Evolutionary conservation across 2,888 invertebrate genomes (phyloP), one percentile per base, ranked within the genome.

Genomic region (Eristalis tenax): DNA sequence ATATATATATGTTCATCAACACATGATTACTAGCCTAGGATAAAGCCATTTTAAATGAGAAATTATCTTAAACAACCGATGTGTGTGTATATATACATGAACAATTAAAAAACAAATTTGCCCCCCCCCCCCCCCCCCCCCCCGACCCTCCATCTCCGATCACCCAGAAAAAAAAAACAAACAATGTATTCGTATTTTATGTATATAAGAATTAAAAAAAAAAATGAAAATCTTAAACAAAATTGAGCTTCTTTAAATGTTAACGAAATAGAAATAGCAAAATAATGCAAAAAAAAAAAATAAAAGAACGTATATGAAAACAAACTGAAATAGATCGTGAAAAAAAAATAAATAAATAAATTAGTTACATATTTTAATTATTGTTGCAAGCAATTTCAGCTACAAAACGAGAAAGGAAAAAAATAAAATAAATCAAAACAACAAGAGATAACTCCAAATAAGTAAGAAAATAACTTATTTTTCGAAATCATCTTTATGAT

Each of bases 161-260:
- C 69, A 38, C 69, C 22, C 8, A 22, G 22, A 4, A 22, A 22
- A 57, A 4, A 23, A 57, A 23, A 10, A 57, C 2, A 57, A 23
- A 8, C 65, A 15, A 84, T 68, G 38, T 70, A 70, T 80, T 79
- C 65, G 65, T 70, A 66, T 26, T 71, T 43, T 71, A 80, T 84
- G 80, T 84, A 80, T 76, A 75, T 65, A 79, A 40, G 38, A 64
- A n/a, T n/a, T n/a, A n/a, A n/a, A n/a, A n/a, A 15, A 59, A 69
- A 40, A 57, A 56, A 18, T 23, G 40, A 76, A 83, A 50, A 50
- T 2, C 15, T 6, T 61, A 57, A 65, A 59, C 22, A 32, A 61
- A 78, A 80, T 84, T 84, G 84, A 84, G 76, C 84, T 84, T 84
- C 84, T 84, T 76, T 76, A 65, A 76, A 71, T 85, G 68, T 85